A percentile compares a stretch with the other conserved stretches of the same genome.
These are phyloP conservation scores for Chaunax sp. DNA, from an alignment of 2,797 vertebrate genomes.

Conservation along the genomic window DNA sequence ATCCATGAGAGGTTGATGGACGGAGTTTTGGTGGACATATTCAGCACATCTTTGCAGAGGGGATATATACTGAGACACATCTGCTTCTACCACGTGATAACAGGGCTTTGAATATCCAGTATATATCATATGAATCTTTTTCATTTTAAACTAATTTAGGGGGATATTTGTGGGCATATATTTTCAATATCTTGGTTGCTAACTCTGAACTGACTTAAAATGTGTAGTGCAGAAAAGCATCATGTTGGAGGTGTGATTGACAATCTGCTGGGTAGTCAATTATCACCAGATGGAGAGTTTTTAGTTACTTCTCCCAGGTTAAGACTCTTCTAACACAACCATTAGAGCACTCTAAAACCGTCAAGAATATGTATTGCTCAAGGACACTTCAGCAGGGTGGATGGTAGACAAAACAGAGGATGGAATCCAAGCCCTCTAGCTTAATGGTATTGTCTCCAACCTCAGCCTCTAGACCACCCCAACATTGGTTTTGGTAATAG, in stretches of 20 bases:
- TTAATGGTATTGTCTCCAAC: conserved; percentile 16
- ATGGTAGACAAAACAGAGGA: conserved; percentile 22
- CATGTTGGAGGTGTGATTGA: conserved; percentile 21
- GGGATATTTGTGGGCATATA: not conserved
- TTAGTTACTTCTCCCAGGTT: conserved; percentile 12
- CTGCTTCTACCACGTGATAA: not conserved
- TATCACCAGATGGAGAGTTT: conserved; percentile 6
- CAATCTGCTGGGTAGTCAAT: conserved; percentile 14
- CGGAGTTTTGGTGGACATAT: conserved; percentile 20
- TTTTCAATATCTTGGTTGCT: conserved; percentile 2
- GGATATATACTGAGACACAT: not conserved
- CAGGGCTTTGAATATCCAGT: not conserved
- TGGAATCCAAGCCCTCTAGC: conserved; percentile 21
- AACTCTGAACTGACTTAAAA: conserved; percentile 17
- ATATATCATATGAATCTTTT: not conserved
- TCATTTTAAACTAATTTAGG: too few relatives aligned
- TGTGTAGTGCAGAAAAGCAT: conserved; percentile 27
- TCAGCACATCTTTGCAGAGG: conserved; percentile 28
- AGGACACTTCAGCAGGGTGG: conserved; percentile 23
- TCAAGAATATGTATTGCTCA: conserved; percentile 33
- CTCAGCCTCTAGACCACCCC: conserved; percentile 17
- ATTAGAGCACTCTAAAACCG: conserved; percentile 19
- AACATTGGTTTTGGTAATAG: conserved; percentile 26
- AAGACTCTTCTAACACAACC: conserved; percentile 16
- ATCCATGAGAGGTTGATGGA: conserved; percentile 31